phyloP scores from a whole-genome alignment of 2,113 vertebrate genomes.

The Chamaetylas fuelleborni region DNA sequence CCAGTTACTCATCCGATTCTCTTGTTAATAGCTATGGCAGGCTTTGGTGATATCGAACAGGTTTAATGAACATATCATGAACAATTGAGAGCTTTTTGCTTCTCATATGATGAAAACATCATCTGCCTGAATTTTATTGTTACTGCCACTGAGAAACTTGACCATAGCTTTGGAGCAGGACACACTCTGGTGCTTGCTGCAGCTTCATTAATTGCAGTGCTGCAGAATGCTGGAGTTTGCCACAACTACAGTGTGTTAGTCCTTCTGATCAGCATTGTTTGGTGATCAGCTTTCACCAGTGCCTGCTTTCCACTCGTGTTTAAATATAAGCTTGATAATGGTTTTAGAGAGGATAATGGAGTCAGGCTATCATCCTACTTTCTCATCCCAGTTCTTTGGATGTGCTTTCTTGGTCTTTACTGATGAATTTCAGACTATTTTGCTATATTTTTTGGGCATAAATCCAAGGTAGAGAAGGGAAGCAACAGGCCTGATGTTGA shows the following conservation, averaged over 20 bases:
- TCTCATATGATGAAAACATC: neutral
- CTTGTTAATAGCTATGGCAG: constrained; percentile 29
- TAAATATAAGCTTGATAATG: neutral
- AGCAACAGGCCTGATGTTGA: neutral
- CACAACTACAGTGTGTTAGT: neutral
- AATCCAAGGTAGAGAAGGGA: neutral
- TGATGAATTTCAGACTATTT: neutral
- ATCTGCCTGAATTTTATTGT: neutral
- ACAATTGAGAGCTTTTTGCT: neutral
- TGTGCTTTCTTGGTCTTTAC: neutral
- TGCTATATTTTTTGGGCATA: neutral
- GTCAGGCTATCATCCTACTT: neutral
- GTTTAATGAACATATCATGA: constrained; percentile 36
- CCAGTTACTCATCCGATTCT: neutral
- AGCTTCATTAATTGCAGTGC: neutral
- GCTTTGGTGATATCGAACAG: constrained; percentile 6
- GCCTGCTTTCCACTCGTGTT: neutral
- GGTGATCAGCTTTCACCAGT: neutral
- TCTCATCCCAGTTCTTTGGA: neutral
- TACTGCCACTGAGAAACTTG: neutral
- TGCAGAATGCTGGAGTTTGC: neutral
- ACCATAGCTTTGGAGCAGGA: neutral
- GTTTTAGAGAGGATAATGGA: neutral
- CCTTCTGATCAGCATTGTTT: neutral
- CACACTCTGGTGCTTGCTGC: neutral